Evolutionary conservation across 1,140 invertebrate species (phyloP).

Genomic region (Euwallacea fornicatus): DNA sequence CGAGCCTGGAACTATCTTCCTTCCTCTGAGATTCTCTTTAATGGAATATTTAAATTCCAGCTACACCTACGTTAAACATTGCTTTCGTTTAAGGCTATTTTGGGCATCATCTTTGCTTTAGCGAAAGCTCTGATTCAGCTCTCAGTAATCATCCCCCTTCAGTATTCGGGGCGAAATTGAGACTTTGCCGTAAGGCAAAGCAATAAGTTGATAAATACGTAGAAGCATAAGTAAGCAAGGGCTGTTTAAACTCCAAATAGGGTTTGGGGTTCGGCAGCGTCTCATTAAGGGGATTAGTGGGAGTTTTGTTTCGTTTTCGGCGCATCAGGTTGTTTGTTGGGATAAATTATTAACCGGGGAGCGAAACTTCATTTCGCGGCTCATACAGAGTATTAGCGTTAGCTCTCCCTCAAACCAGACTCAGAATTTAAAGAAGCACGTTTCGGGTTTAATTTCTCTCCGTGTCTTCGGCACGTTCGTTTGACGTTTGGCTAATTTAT

Average conservation of each 20-base stretch:
- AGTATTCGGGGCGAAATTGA: neutral
- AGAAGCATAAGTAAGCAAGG: conserved; percentile 8
- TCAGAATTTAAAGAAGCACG: neutral
- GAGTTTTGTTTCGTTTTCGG: conserved; percentile 17
- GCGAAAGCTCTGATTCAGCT: neutral
- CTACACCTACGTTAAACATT: neutral
- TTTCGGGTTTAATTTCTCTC: conserved; percentile 5
- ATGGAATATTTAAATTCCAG: neutral
- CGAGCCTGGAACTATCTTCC: neutral
- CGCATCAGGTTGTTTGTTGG: conserved; percentile 15
- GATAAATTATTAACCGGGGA: conserved; percentile 20
- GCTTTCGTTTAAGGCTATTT: neutral
- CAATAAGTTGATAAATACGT: neutral
- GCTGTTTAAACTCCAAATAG: conserved; percentile 11
- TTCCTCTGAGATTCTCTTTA: neutral
- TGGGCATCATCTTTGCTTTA: neutral
- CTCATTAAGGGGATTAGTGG: conserved; percentile 18
- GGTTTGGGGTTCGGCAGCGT: neutral
- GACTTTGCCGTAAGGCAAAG: neutral
- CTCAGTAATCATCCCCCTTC: neutral
- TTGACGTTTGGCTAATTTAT: conserved; percentile 4
- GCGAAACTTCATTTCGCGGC: conserved; percentile 10
- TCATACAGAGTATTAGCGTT: conserved; percentile 15
- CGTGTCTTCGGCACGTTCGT: neutral
- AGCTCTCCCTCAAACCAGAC: conserved; percentile 1